These are phyloP conservation scores for Drosophila falleni DNA, from an alignment of 2,888 invertebrate genomes.

Conservation along the genomic window DNA sequence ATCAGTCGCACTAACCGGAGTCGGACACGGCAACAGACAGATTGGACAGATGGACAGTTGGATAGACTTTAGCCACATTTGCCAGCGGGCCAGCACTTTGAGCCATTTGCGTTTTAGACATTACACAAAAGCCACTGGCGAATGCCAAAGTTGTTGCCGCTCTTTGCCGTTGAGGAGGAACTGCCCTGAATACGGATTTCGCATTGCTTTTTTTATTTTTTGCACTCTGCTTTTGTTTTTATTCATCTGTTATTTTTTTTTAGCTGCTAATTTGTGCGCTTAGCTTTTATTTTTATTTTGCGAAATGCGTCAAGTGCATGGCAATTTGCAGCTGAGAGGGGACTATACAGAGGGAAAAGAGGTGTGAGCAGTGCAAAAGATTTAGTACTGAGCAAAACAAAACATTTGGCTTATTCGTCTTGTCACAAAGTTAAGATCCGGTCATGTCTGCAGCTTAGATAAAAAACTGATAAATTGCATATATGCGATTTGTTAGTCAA, in stretches of 20 bases:
- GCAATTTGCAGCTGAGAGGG: constrained; percentile 19
- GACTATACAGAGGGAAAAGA: background rate
- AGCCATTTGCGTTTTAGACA: constrained; percentile 74
- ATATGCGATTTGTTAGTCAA: background rate
- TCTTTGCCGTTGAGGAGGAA: constrained; percentile 62
- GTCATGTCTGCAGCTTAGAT: constrained; percentile 24
- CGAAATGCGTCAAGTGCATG: constrained; percentile 56
- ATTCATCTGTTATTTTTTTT: constrained; percentile 25
- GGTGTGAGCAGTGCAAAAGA: background rate
- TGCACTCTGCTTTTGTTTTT: background rate
- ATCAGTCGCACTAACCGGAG: constrained; percentile 55
- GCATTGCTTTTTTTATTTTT: constrained; percentile 64
- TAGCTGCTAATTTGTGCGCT: constrained; percentile 69
- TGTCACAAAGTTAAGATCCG: constrained; percentile 48
- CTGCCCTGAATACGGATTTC: constrained; percentile 81
- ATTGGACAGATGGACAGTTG: background rate
- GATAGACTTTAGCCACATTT: background rate
- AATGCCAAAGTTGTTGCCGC: constrained; percentile 73
- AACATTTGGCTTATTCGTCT: constrained; percentile 30
- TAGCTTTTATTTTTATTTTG: constrained; percentile 43
- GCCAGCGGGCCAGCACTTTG: constrained; percentile 44
- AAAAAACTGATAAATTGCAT: constrained; percentile 4
- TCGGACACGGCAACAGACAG: constrained; percentile 15
- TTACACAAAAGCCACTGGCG: constrained; percentile 74
- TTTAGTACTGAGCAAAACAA: background rate